Evolutionary conservation across 1,140 invertebrate genomes (phyloP), one percentile per base, ranked within the genome.

Genomic region (Leucophenga varia): DNA sequence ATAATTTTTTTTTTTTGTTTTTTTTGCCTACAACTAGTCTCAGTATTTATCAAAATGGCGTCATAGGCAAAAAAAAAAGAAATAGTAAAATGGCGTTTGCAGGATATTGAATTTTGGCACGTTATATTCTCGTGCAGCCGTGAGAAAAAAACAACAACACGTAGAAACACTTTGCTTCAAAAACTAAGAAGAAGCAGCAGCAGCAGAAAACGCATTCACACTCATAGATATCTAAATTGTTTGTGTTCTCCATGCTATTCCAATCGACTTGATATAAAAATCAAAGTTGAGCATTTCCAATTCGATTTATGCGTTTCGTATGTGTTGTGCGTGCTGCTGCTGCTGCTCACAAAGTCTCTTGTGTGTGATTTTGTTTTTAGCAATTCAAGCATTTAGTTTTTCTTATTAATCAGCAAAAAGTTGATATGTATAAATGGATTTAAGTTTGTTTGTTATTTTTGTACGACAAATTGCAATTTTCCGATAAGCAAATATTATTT

Each of bases 291-390:
- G 59, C 61, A 61, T 63, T 63, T 63, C 57, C 59, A 70, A 70
- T 70, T 70, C 61, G 65, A 70, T 70, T 70, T 70, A 70, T 70
- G 61, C 58, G 64, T 70, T 70, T 69, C 52, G 59, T 64, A 65
- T 65, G 65, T 67, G 65, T 37, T 14, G 30, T 19, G 25, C 10
- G n/a, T 7, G 22, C 22, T 25, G n/a, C n/a, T 25, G 22, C 22
- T 25, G 5, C 5, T 25, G 22, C 22, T 6, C 10, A 10, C 22
- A 25, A n/a, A n/a, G n/a, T n/a, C n/a, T n/a, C n/a, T n/a, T 25
- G 22, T 25, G 22, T 25, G 22, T 25, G 22, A 6, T 5, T 25
- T 5, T 25, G 22, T 25, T 5, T 25, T 25, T 6, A 25, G 5
- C 5, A 25, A 25, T 10, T 25, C 22, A 25, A 25, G 5, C n/a